phyloP scores from a whole-genome alignment of 1,140 invertebrate species.

The Vanessa tameamea region DNA sequence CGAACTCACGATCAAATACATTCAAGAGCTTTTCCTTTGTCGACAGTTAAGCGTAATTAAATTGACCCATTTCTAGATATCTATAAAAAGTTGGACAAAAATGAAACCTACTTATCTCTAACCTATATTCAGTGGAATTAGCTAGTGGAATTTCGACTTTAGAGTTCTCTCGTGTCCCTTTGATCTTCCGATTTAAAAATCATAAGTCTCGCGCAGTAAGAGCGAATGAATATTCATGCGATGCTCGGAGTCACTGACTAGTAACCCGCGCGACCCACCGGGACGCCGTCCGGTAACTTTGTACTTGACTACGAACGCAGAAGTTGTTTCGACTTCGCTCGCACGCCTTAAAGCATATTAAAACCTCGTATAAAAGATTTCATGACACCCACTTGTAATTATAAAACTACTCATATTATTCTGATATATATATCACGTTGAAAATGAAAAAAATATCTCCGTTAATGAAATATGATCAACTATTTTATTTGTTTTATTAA shows the following conservation, averaged over 20 bases:
- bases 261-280: not conserved
- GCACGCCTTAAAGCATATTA: not conserved
- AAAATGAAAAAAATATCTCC: no score
- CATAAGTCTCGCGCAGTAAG: conserved; percentile 10
- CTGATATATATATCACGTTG: no score
- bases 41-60: no score
- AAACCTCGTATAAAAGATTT: no score
- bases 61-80: not conserved
- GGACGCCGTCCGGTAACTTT: not conserved
- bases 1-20: no score
- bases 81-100: not conserved
- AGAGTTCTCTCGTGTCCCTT: not conserved
- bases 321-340: not conserved
- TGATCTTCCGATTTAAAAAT: conserved; percentile 19
- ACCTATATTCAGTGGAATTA: not conserved
- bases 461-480: no score
- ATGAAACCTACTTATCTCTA: not conserved
- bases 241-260: conserved; percentile 8
- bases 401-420: no score
- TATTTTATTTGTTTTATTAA: no score
- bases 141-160: not conserved
- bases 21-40: no score
- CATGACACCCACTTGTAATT: no score
- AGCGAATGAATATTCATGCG: conserved; percentile 23
- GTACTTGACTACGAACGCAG: not conserved